phyloP scores from a whole-genome alignment of 2,113 vertebrate genomes.

The Podilymbus podiceps region DNA sequence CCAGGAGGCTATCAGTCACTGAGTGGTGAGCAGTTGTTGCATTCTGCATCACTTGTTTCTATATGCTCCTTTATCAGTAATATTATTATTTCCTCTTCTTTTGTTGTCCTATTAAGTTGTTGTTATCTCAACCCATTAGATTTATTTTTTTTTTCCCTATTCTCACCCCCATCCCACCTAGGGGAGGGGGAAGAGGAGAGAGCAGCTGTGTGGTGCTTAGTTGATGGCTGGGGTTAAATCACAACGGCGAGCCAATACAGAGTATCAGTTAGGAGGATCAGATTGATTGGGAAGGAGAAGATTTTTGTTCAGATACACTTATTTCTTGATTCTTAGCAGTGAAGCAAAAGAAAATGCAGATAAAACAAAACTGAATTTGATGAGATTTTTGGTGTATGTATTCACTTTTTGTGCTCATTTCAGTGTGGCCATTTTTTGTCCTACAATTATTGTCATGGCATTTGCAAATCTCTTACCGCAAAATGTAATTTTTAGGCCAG shows the following conservation, averaged over 20 bases:
- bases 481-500: neutral
- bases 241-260: neutral
- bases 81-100: too few species aligned
- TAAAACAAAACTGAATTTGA: neutral
- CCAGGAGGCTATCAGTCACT: too few species aligned
- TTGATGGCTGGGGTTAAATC: too few species aligned
- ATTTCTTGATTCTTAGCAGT: neutral
- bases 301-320: neutral
- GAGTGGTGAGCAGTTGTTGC: too few species aligned
- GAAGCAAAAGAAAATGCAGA: neutral
- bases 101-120: too few species aligned
- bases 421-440: fast-evolving
- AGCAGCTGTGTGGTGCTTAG: too few species aligned
- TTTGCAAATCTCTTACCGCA: neutral
- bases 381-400: fast-evolving
- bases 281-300: neutral
- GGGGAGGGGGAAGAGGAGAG: too few species aligned
- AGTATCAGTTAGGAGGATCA: neutral
- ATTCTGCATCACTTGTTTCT: too few species aligned
- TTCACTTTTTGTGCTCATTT: neutral
- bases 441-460: neutral
- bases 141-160: too few species aligned
- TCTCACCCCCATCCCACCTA: too few species aligned
- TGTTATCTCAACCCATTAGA: too few species aligned
- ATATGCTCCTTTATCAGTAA: too few species aligned